Evolutionary conservation across 2,113 vertebrate genomes (phyloP), one percentile per base, ranked within the genome.

Genomic region (Colius striatus): DNA sequence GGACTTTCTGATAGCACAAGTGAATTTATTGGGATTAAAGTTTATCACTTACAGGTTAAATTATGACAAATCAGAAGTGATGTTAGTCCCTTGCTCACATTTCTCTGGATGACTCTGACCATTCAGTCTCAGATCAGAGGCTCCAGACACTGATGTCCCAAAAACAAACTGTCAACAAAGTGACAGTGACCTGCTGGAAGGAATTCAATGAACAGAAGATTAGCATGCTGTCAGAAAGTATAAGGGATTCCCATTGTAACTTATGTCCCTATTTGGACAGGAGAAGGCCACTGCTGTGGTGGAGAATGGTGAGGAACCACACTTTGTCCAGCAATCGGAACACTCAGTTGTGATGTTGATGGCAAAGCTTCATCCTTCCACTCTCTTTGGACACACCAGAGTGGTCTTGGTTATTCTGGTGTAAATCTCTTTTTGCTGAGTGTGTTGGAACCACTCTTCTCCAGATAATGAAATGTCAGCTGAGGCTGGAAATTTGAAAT

Each of bases 261-360:
- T 17, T 2, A 0, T 5, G 34, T 53, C 20, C 25, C 53, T 61
- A 8, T 23, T 60, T 47, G 54, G 20, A 48, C 32, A 88, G 62
- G 38, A 85, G 19, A 47, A 45, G 15, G 17, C 16, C 38, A 36
- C 48, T 13, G 2, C 29, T 79, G 66, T 65, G 38, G 38, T 32
- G 48, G 26, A 71, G 78, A 48, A 34, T 11, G 11, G 8, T 72
- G 30, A 75, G 47, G 60, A 88, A 7, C 41, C 9, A 12, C 57
- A 16, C 23, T 19, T 5, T 0, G 0, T 43, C 16, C 38, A 51
- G 34, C 58, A 63, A 1, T 13, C 8, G 6, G n/a, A 82, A 29
- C 18, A 20, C 43, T 51, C 34, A 2, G 29, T 32, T 30, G n/a
- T 68, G 61, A 8, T 67, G 47, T 41, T 34, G 16, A 47, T 84